phyloP scores from a whole-genome alignment of 1,140 invertebrate genomes.

The Parapsyche elsis region DNA sequence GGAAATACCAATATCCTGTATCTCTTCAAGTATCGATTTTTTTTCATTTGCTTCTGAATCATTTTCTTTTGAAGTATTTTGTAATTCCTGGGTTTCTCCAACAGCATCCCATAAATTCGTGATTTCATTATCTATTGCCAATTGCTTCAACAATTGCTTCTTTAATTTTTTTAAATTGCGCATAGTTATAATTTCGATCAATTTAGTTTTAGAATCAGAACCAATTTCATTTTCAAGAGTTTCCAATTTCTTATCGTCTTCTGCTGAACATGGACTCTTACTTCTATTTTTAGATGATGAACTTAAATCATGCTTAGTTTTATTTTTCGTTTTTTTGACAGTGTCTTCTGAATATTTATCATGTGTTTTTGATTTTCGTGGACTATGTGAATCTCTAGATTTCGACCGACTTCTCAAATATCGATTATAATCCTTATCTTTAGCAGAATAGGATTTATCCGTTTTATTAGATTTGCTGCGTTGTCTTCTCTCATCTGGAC shows the following conservation, averaged over 20 bases:
- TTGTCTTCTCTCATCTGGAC: not conserved
- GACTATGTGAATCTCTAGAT: not conserved
- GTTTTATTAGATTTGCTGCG: not conserved
- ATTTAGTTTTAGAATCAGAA: not conserved
- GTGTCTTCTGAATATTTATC: not conserved
- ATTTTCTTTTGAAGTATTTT: not conserved
- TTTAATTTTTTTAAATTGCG: slow-evolving; percentile 18
- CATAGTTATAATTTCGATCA: not conserved
- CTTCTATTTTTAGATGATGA: not conserved
- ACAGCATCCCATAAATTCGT: slow-evolving; percentile 1
- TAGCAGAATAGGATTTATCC: not conserved
- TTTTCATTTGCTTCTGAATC: not conserved
- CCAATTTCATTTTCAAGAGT: not conserved
- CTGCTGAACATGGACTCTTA: not conserved
- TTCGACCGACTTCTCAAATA: not conserved
- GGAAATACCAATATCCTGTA: not conserved
- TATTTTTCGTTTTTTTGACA: slow-evolving; percentile 11
- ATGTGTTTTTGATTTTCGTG: not conserved
- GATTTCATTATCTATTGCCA: slow-evolving; percentile 14
- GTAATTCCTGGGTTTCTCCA: not conserved
- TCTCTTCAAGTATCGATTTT: not conserved
- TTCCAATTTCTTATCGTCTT: not conserved
- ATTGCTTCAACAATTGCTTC: slow-evolving; percentile 19
- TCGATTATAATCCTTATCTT: not conserved
- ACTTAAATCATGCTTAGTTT: not conserved